Percentiles rank a stretch among this genome's conserved stretches.
Evolutionary conservation across 2,797 vertebrate genomes (phyloP).

Genomic region (Cynopterus sphinx): DNA sequence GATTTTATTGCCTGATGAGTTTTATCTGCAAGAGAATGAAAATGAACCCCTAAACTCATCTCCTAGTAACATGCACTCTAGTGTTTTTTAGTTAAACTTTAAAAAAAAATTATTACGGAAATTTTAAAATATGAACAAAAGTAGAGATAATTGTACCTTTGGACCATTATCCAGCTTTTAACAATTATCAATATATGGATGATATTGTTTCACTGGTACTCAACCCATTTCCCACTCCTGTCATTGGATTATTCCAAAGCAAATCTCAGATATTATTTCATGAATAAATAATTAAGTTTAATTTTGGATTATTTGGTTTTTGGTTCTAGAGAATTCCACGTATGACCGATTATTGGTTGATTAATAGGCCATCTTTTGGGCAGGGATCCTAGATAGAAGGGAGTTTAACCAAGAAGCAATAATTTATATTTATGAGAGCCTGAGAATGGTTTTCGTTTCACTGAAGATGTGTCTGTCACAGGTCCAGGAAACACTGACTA

Average conservation of each 20-base stretch:
- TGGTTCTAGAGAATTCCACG: background rate
- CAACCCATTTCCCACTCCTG: background rate
- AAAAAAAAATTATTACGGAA: background rate
- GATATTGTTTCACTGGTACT: background rate
- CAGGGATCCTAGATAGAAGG: background rate
- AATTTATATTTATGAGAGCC: background rate
- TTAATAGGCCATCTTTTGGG: background rate
- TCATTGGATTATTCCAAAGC: background rate
- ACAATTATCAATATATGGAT: background rate
- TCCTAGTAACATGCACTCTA: background rate
- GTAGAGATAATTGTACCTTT: background rate
- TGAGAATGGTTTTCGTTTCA: background rate
- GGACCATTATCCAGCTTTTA: background rate
- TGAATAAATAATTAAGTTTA: background rate
- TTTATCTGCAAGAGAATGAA: slow-evolving; percentile 25
- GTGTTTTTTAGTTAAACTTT: slow-evolving; percentile 5
- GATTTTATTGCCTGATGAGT: background rate
- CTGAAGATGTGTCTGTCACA: background rate
- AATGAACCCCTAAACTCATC: background rate
- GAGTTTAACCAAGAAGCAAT: background rate
- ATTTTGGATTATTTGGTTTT: background rate
- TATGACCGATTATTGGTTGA: background rate
- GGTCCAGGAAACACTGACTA: background rate
- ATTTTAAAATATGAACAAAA: background rate
- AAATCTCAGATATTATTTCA: background rate